Evolutionary conservation across 1,140 invertebrate genomes (phyloP).

Genomic region (Periplaneta americana): DNA sequence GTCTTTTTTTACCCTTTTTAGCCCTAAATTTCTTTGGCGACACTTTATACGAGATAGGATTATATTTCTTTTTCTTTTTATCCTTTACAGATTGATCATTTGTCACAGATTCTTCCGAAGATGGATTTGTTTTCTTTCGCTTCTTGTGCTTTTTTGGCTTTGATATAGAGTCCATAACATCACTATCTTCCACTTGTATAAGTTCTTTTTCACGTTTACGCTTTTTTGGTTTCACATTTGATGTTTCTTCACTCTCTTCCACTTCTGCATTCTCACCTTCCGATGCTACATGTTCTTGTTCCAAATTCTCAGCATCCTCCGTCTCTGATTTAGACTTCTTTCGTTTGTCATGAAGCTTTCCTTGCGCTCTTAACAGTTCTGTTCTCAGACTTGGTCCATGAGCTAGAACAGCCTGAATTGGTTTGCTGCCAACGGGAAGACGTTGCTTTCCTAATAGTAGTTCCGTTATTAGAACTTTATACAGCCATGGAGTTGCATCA

Average conservation of each 20-base stretch:
- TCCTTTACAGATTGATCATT: not conserved
- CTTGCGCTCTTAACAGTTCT: not conserved
- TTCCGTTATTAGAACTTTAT: not conserved
- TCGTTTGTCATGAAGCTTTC: not conserved
- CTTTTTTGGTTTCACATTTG: too few species aligned
- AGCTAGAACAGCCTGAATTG: not conserved
- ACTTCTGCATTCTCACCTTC: not conserved
- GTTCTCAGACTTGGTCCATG: not conserved
- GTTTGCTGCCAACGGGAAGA: not conserved
- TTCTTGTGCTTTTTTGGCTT: not conserved
- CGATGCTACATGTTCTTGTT: too few species aligned
- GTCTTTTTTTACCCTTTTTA: not conserved
- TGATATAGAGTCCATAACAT: not conserved
- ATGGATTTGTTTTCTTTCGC: not conserved
- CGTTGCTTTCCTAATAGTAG: not conserved
- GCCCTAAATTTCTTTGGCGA: not conserved
- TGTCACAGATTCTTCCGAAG: not conserved
- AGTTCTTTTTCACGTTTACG: not conserved
- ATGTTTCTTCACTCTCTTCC: not conserved
- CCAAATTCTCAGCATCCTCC: not conserved
- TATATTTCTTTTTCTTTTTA: not conserved
- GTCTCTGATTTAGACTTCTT: not conserved
- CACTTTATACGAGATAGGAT: not conserved
- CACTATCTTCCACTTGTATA: not conserved
- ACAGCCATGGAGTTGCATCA: not conserved